Evolutionary conservation across 1,140 invertebrate species (phyloP).

Genomic region (Bombus impatiens): DNA sequence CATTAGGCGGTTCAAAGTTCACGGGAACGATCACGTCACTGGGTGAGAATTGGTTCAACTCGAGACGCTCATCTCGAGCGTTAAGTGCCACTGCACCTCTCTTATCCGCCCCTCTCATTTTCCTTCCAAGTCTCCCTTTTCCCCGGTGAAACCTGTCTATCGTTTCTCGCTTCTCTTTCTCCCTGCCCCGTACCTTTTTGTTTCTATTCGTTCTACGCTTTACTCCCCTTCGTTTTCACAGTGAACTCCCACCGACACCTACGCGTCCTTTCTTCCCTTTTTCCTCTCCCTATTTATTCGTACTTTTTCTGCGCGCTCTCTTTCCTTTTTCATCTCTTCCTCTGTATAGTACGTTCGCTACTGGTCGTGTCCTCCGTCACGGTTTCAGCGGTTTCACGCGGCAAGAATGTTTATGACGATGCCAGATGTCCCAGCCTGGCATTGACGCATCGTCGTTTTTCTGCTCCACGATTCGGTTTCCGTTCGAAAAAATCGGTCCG

Average conservation of each 20-base stretch:
- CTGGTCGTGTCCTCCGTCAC: neutral
- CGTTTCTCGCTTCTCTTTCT: neutral
- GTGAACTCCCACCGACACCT: constrained; percentile 22
- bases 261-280: constrained; percentile 21
- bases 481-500: constrained; percentile 23
- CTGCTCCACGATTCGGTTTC: constrained; percentile 33
- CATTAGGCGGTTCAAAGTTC: constrained; percentile 58
- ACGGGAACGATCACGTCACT: constrained; percentile 64
- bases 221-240: constrained; percentile 38
- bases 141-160: neutral
- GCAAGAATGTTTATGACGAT: constrained; percentile 58
- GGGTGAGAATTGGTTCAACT: constrained; percentile 66
- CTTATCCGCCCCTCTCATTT: constrained; percentile 31
- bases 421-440: constrained; percentile 65
- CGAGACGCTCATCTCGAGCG: constrained; percentile 45
- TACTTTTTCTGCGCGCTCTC: constrained; percentile 9
- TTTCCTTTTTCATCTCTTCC: neutral
- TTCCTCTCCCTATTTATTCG: constrained; percentile 4
- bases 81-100: constrained; percentile 52
- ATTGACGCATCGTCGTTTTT: constrained; percentile 57
- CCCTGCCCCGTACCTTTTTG: neutral
- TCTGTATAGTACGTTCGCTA: neutral
- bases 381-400: constrained; percentile 50
- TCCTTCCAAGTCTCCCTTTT: constrained; percentile 20
- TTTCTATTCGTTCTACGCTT: constrained; percentile 35